These are phyloP conservation scores for Limnephilus marmoratus DNA, from an alignment of 2,888 invertebrate genomes.

Conservation along the genomic window DNA sequence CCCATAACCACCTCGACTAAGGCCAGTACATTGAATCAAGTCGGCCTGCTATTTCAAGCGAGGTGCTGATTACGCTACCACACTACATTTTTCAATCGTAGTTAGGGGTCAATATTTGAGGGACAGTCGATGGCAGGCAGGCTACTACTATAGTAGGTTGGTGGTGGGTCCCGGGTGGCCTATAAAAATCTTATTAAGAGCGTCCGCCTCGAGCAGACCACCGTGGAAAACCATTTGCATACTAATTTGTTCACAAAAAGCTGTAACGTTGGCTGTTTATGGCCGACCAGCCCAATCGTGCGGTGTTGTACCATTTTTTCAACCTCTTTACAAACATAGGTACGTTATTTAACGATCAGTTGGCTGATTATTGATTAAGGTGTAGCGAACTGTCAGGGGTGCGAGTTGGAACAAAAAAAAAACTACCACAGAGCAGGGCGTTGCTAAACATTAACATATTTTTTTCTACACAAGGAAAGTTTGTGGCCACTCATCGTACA, in stretches of 20 bases:
- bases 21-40: neutral
- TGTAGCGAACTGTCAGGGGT: conserved; percentile 39
- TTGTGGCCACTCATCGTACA: too few relatives aligned
- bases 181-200: conserved; percentile 62
- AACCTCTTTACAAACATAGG: conserved; percentile 52
- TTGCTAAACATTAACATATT: too few relatives aligned
- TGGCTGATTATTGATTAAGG: conserved; percentile 65
- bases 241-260: conserved; percentile 66
- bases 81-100: neutral
- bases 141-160: neutral
- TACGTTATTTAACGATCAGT: conserved; percentile 62
- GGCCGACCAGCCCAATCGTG: conserved; percentile 52
- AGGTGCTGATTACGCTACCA: neutral
- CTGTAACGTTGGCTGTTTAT: conserved; percentile 60
- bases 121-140: conserved; percentile 19
- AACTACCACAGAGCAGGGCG: too few relatives aligned
- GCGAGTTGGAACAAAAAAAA: neutral
- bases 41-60: neutral
- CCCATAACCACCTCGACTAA: neutral
- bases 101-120: conserved; percentile 34
- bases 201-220: conserved; percentile 58
- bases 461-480: too few relatives aligned
- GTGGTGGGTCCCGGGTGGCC: conserved; percentile 61
- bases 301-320: conserved; percentile 43
- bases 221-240: conserved; percentile 65